Evolutionary conservation across 2,888 invertebrate genomes (phyloP), one percentile per base, ranked within the genome.

Genomic region (Sthenelais limicola): DNA sequence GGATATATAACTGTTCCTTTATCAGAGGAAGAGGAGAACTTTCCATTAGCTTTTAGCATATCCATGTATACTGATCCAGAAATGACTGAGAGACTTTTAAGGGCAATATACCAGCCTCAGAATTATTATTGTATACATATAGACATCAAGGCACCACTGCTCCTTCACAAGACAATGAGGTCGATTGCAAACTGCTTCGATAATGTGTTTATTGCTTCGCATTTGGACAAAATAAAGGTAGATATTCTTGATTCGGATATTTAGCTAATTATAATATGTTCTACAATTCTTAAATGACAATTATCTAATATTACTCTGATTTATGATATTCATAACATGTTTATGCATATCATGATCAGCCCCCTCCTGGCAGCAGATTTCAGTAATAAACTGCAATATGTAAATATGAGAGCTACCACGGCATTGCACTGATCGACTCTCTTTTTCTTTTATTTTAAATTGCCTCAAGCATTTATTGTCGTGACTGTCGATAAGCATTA

Each of bases 71-170:
- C 76, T 66, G 83, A 85, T 68, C 75, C 84, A 0, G 82, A 83
- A 70, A 83, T 83, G 56, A 76, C 82, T 0, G 86, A 85, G 70
- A 74, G 84, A 35, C 76, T 87, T n/a, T 71, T 87, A 5, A 68
- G 84, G 12, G 76, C 82, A 0, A 82, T 87, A 30, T 87, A 86
- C 74, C 80, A 83, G 51, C 86, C 86, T 1, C 84, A 85, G 66
- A 87, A 86, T 71, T 68, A 79, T 35, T 86, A 85, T 74, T 87
- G 87, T 74, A 76, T 87, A 35, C 86, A 87, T 68, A 78, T 87
- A 0, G 87, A 87, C 72, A 74, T 69, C 12, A 84, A 83, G 77
- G 76, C 82, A 3, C 32, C 76, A 0, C 33, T 76, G 1, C 48
- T 75, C 1, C 62, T 81, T 21, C 78, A 78, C 49, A 58, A 75